phyloP scores from a whole-genome alignment of 2,888 invertebrate genomes.

The Cataglyphis albicans region DNA sequence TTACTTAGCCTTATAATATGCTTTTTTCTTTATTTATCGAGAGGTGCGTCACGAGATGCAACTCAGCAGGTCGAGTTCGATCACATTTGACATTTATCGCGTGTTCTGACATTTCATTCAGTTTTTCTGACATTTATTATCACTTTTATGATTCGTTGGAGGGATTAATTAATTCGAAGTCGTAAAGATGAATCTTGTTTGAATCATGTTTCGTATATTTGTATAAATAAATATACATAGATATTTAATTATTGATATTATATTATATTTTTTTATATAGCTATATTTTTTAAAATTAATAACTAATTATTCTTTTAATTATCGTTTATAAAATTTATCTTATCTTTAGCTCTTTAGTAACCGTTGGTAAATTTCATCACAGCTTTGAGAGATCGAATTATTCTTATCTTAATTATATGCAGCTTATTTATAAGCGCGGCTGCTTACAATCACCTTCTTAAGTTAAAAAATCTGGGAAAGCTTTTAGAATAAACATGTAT shows the following conservation, averaged over 20 bases:
- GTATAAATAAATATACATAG: not conserved
- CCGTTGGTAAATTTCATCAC: not conserved
- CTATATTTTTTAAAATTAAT: not conserved
- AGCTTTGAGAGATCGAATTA: not conserved
- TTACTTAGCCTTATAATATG: not conserved
- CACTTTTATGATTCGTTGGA: not conserved
- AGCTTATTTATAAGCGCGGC: not conserved
- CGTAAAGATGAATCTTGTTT: not conserved
- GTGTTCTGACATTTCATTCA: not conserved
- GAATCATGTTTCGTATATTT: not conserved
- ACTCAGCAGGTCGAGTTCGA: not conserved
- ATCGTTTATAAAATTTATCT: not conserved
- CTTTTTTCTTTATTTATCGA: not conserved
- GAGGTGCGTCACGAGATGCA: not conserved
- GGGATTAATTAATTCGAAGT: not conserved
- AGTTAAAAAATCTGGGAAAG: not conserved
- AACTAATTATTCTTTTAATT: not conserved
- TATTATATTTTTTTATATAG: not conserved
- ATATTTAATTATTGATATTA: not conserved
- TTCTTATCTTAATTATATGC: not conserved
- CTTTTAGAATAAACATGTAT: not conserved
- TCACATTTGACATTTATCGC: conserved; percentile 19
- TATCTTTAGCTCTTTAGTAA: not conserved
- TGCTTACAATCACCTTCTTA: not conserved
- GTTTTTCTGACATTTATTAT: not conserved